Conservation (phyloP, 2,888 invertebrate genomes). For the Brachycybe producta region DNA sequence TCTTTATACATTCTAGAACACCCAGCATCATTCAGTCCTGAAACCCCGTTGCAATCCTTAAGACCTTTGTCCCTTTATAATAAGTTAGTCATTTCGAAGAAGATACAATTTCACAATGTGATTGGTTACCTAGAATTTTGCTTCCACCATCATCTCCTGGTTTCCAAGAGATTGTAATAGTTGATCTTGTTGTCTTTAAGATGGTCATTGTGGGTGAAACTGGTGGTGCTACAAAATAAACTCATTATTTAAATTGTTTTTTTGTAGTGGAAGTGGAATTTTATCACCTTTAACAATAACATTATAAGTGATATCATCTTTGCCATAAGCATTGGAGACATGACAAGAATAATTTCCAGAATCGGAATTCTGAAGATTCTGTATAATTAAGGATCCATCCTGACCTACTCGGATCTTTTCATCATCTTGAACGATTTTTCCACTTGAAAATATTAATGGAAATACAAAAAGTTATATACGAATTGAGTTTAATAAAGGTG, state of each 20-base stretch:
- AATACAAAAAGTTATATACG: too few relatives aligned
- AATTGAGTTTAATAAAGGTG: not conserved
- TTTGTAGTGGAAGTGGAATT: not conserved
- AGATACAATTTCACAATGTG: not conserved
- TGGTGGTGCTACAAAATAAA: slow-evolving; percentile 17
- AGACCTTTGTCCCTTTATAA: not conserved
- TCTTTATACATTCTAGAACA: too few relatives aligned
- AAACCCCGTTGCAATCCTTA: too few relatives aligned
- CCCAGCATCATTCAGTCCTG: too few relatives aligned
- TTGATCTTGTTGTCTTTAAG: slow-evolving; percentile 16
- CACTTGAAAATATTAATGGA: too few relatives aligned
- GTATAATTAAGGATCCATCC: slow-evolving; percentile 18
- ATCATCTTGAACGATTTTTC: slow-evolving; percentile 17
- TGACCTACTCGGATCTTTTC: slow-evolving; percentile 15
- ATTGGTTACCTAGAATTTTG: slow-evolving; percentile 18
- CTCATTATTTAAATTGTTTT: not conserved
- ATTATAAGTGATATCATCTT: slow-evolving; percentile 18
- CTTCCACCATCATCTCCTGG: slow-evolving; percentile 19
- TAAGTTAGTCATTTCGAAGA: not conserved
- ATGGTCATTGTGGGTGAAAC: slow-evolving; percentile 17
- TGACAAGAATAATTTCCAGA: slow-evolving; percentile 19
- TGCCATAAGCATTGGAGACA: slow-evolving; percentile 18
- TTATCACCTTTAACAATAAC: slow-evolving; percentile 19
- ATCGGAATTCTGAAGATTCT: slow-evolving; percentile 16
- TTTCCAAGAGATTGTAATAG: slow-evolving; percentile 19